Conservation (phyloP, 2,888 invertebrate species). For the Aphelenchoides bicaudatus region DNA sequence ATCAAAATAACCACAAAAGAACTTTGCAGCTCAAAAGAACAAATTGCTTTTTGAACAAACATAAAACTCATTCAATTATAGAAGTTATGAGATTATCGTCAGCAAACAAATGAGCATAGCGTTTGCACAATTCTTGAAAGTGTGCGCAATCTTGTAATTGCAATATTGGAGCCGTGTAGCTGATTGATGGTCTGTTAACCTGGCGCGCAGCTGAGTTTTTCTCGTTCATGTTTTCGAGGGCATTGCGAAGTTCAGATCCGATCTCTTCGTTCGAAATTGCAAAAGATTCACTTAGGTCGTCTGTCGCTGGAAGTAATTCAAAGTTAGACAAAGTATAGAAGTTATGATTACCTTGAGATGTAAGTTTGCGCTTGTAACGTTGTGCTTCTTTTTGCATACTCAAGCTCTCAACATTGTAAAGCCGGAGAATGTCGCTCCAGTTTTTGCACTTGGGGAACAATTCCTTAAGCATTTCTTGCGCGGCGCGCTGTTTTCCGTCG, state of each 20-base stretch:
- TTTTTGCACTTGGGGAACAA: constrained; percentile 72
- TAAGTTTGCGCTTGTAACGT: constrained; percentile 10
- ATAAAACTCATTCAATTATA: constrained; percentile 12
- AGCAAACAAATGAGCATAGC: constrained; percentile 13
- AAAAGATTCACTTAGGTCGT: constrained; percentile 13
- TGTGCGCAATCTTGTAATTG: constrained; percentile 15
- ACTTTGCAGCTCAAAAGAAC: constrained; percentile 3
- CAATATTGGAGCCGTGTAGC: constrained; percentile 10
- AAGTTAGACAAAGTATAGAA: too few species aligned
- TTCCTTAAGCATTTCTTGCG: constrained; percentile 85
- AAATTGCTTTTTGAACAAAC: not conserved
- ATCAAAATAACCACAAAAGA: not conserved
- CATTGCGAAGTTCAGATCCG: constrained; percentile 6
- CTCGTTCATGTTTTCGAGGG: constrained; percentile 4
- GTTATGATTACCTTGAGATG: constrained; percentile 6
- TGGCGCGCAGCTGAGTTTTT: not conserved
- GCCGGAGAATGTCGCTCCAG: constrained; percentile 25
- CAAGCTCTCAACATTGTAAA: constrained; percentile 22
- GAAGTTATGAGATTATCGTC: not conserved
- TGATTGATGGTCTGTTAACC: constrained; percentile 6
- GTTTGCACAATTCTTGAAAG: constrained; percentile 13
- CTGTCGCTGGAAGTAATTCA: not conserved
- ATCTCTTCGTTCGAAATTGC: constrained; percentile 11
- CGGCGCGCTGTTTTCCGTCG: constrained; percentile 90
- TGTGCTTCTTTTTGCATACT: constrained; percentile 29